Evolutionary conservation across 2,888 invertebrate species (phyloP), one percentile per base, ranked within the genome.

Genomic region (Hydraecia micacea): DNA sequence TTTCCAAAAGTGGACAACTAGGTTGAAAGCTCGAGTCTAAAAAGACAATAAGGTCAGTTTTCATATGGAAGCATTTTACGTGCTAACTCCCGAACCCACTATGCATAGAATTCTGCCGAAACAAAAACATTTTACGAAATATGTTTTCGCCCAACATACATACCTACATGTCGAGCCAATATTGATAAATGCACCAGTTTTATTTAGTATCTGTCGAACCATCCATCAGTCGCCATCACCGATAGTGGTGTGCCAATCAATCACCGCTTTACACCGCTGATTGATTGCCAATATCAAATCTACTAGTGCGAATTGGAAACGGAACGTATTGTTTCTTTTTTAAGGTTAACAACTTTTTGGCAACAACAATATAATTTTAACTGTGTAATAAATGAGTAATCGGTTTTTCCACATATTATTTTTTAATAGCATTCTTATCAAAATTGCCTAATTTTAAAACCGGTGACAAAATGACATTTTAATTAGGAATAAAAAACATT

Each of bases 191-290:
- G 52, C 39, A 79, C 18, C 15, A 66, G 36, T 67, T 84, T 84
- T 81, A 79, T 84, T 79, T 76, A 39, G 58, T 49, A 63, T 65
- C 52, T 78, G 75, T 76, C 46, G 55, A 77, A 52, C 63, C 73
- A 71, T 79, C 67, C 32, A 78, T 81, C 86, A 76, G 36, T 62
- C 11, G 60, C 52, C 74, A 60, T 66, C 39, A 28, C n/a, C 68
- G 36, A 63, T 71, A 70, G 60, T 73, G 66, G 73, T 81, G 58
- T 67, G 58, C 73, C 77, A 69, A 84, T 86, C 84, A 79, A 79
- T 86, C 84, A 78, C 62, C 62, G 65, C 71, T 73, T 70, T 67
- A 77, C 68, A 86, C 60, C 39, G 52, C 28, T 77, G 80, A 83
- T 73, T 80, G 80, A 83, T 86, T 75, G 67, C 55, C 73, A 79